phyloP scores from a whole-genome alignment of 2,888 invertebrate genomes.

The Drosophila setosimentum region DNA sequence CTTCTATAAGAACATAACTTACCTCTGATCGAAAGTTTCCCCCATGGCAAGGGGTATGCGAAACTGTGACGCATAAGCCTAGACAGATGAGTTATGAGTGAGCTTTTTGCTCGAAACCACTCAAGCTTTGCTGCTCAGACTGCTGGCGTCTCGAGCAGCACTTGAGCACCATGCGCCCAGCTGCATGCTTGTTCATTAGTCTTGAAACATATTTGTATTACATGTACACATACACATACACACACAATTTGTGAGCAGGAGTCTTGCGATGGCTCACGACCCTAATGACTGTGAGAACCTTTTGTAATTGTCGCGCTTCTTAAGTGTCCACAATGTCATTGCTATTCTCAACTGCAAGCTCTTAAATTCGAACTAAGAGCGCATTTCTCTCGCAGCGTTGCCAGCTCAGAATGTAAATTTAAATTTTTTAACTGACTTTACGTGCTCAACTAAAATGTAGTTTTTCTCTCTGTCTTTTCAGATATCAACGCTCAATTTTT shows the following conservation, averaged over 20 bases:
- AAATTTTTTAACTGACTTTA: slow-evolving; percentile 31
- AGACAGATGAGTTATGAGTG: not conserved
- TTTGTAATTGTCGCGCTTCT: slow-evolving; percentile 48
- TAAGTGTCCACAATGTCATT: slow-evolving; percentile 48
- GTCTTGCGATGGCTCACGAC: slow-evolving; percentile 63
- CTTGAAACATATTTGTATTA: slow-evolving; percentile 16
- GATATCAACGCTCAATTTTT: slow-evolving; percentile 16
- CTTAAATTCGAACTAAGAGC: slow-evolving; percentile 60
- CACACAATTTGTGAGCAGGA: slow-evolving; percentile 67
- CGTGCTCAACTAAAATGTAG: slow-evolving; percentile 11
- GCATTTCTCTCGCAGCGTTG: slow-evolving; percentile 26
- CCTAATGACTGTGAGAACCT: slow-evolving; percentile 79
- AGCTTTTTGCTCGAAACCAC: slow-evolving; percentile 55
- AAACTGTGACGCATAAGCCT: slow-evolving; percentile 1
- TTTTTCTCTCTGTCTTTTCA: slow-evolving; percentile 32
- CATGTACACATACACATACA: not conserved
- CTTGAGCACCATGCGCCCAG: slow-evolving; percentile 46
- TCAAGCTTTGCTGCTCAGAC: slow-evolving; percentile 46
- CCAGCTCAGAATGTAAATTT: slow-evolving; percentile 23
- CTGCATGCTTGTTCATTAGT: slow-evolving; percentile 36
- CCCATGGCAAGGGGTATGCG: not conserved
- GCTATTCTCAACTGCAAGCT: slow-evolving; percentile 37
- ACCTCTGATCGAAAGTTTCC: not conserved
- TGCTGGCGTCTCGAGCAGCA: slow-evolving; percentile 62
- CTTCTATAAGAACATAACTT: not conserved